Percentiles rank a stretch among this genome's conserved stretches.
Evolutionary conservation across 2,888 invertebrate genomes (phyloP).

Genomic region (Sminthurides aquaticus): DNA sequence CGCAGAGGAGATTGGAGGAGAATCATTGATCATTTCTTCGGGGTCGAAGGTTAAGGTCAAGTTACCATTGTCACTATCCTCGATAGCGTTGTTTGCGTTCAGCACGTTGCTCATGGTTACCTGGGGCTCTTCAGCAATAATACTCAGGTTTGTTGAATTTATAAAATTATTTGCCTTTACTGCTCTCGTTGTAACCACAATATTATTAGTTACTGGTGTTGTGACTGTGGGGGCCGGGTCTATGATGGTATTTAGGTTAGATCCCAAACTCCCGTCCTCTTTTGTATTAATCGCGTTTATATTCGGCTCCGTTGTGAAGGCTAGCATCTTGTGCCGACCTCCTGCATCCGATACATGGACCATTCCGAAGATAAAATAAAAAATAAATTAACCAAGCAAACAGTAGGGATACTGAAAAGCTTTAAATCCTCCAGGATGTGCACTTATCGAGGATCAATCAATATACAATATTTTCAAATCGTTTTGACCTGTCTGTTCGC

Average conservation of each 20-base stretch:
- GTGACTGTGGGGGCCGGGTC: slow-evolving; percentile 25
- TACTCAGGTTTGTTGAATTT: slow-evolving; percentile 20
- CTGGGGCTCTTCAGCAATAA: slow-evolving; percentile 22
- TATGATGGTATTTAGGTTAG: slow-evolving; percentile 31
- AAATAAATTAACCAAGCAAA: not conserved
- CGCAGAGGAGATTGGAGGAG: not conserved
- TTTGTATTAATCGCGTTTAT: slow-evolving; percentile 28
- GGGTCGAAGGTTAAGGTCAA: not conserved
- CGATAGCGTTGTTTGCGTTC: slow-evolving; percentile 25
- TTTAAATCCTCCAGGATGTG: not conserved
- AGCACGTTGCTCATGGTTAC: slow-evolving; percentile 12
- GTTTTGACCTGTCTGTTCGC: too few relatives aligned
- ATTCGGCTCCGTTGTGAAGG: slow-evolving; percentile 40
- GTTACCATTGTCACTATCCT: slow-evolving; percentile 6
- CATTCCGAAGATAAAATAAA: slow-evolving; percentile 33
- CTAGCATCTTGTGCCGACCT: slow-evolving; percentile 43
- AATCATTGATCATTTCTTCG: not conserved
- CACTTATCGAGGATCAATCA: too few relatives aligned
- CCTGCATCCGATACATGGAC: slow-evolving; percentile 41
- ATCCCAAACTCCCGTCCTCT: slow-evolving; percentile 13
- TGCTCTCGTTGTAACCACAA: not conserved
- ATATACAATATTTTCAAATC: too few relatives aligned
- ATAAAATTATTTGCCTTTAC: slow-evolving; percentile 4
- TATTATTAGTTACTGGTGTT: not conserved
- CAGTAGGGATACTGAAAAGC: not conserved